Evolutionary conservation across 2,797 vertebrate species (phyloP).

Genomic region (Gymnothorax javanicus): DNA sequence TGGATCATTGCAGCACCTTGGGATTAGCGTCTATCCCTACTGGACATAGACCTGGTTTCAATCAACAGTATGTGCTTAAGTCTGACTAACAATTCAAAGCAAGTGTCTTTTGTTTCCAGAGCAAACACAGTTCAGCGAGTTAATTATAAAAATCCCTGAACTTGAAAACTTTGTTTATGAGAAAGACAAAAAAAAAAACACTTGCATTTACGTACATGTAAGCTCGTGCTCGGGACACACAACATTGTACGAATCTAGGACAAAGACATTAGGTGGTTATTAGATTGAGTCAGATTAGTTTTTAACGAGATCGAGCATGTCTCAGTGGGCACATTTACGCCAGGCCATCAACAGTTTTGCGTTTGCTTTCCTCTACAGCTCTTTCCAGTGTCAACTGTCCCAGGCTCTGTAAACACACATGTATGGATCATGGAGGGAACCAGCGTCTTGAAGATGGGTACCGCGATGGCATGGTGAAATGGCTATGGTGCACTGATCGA

Average conservation of each 20-base stretch:
- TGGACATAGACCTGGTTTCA: neutral
- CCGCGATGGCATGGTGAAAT: neutral
- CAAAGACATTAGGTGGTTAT: neutral
- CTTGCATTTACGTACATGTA: neutral
- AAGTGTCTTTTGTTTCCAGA: neutral
- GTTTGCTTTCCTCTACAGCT: neutral
- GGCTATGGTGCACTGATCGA: neutral
- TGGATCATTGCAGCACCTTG: neutral
- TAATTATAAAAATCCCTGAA: conserved; percentile 5
- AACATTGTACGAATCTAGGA: neutral
- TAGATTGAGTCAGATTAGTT: neutral
- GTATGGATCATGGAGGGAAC: neutral
- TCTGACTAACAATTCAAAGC: neutral
- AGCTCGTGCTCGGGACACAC: neutral
- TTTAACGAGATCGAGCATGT: neutral
- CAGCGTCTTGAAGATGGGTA: neutral
- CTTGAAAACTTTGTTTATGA: neutral
- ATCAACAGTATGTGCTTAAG: neutral
- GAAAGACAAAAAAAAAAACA: neutral
- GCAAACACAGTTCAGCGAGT: neutral
- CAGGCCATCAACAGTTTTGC: neutral
- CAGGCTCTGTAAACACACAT: no score
- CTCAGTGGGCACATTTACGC: neutral
- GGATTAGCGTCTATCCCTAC: neutral
- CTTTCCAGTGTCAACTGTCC: neutral